Evolutionary conservation across 2,888 invertebrate genomes (phyloP).

Genomic region (Orchestes rusci): DNA sequence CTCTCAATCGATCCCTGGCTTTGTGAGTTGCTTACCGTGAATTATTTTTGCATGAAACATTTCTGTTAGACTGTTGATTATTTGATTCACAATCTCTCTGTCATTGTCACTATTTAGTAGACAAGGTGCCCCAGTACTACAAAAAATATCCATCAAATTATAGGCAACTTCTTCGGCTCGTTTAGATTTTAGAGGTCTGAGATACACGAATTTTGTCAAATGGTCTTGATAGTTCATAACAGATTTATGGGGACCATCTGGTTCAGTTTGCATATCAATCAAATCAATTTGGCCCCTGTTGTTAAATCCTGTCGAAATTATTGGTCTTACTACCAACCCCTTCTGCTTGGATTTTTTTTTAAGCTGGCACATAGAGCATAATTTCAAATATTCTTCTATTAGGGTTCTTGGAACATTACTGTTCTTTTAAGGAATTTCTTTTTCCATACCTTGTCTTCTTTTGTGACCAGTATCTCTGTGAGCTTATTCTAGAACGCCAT

Average conservation of each 20-base stretch:
- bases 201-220: conserved; percentile 37
- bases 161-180: conserved; percentile 35
- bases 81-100: conserved; percentile 16
- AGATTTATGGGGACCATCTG: conserved; percentile 34
- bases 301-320: conserved; percentile 13
- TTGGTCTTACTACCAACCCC: conserved; percentile 16
- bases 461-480: conserved; percentile 8
- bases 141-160: conserved; percentile 34
- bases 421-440: too few species aligned
- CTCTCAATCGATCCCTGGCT: conserved; percentile 17
- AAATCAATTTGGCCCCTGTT: conserved; percentile 26
- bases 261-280: conserved; percentile 35
- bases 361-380: conserved; percentile 6
- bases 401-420: conserved; percentile 2
- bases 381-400: conserved; percentile 11
- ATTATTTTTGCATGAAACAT: conserved; percentile 23
- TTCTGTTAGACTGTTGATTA: conserved; percentile 20
- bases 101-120: conserved; percentile 35
- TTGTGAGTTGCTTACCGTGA: conserved; percentile 22
- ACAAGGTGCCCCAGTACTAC: conserved; percentile 35
- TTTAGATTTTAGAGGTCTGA: conserved; percentile 35
- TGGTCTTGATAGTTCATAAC: conserved; percentile 39
- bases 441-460: conserved; percentile 13
- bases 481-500: conserved; percentile 6
- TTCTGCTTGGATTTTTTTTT: conserved; percentile 16